Conservation (phyloP, 92 coral and sea anemone genomes). For the Virgularia gustaviana region DNA sequence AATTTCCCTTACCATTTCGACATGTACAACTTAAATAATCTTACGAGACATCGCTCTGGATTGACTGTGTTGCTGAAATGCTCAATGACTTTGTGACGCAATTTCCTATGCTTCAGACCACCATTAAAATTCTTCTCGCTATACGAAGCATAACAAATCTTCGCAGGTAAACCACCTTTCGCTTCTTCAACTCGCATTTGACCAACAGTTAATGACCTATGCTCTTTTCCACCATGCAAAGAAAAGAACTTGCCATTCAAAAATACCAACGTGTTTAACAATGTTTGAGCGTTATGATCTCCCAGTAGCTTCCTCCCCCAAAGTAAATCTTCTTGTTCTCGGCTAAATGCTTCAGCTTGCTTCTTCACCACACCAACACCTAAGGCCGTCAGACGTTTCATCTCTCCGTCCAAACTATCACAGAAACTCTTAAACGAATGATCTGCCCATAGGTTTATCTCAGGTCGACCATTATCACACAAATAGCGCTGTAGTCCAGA, state of each 20-base stretch:
- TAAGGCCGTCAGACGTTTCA: slow-evolving; percentile 33
- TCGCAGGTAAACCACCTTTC: slow-evolving; percentile 32
- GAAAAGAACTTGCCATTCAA: slow-evolving; percentile 21
- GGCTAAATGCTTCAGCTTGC: slow-evolving; percentile 25
- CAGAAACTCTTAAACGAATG: too few relatives aligned
- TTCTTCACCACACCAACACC: slow-evolving; percentile 26
- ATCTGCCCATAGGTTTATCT: slow-evolving; percentile 21
- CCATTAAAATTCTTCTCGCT: slow-evolving; percentile 49
- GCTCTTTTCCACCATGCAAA: slow-evolving; percentile 45
- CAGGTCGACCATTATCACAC: slow-evolving; percentile 44
- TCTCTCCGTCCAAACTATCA: too few relatives aligned
- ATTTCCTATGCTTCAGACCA: slow-evolving; percentile 47
- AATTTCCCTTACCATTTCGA: slow-evolving; percentile 35
- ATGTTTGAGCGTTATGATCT: slow-evolving; percentile 35
- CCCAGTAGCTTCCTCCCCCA: slow-evolving; percentile 5
- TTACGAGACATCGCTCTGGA: slow-evolving; percentile 44
- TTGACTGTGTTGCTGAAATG: slow-evolving; percentile 40
- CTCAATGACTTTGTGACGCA: slow-evolving; percentile 44
- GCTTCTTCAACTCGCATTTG: slow-evolving; percentile 40
- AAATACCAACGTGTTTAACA: slow-evolving; percentile 41
- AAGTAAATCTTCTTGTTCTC: not conserved
- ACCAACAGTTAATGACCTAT: slow-evolving; percentile 45
- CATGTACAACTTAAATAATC: slow-evolving; percentile 37
- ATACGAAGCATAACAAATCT: slow-evolving; percentile 44
- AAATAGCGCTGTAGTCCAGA: slow-evolving; percentile 41